Base-by-base conservation (phyloP, 2,888 invertebrate genomes). In the Sussaba pulchella region DNA sequence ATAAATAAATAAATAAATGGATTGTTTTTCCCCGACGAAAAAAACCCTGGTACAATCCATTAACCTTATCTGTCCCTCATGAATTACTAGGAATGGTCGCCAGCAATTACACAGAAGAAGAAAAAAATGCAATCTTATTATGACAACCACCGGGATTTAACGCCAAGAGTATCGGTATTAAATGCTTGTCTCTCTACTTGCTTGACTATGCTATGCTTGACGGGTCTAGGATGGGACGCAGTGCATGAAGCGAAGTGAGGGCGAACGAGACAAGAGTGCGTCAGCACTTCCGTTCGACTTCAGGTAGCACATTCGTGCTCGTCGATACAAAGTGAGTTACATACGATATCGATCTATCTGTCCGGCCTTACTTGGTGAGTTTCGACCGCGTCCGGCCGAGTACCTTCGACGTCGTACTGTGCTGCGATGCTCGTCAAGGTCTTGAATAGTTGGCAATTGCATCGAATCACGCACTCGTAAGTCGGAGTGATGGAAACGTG, bases 301-400 rank as follows among this genome's bases (percentile, higher is more conserved):
- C 64, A 41, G 24, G 64, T 41, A 70, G 70, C 70, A 52, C 74
- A 81, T 70, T 81, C 66, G 78, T 71, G 73, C 31, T 54, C 63
- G 41, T 72, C 72, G 77, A 50, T 71, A 77, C 73, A 81, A 81
- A 81, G 74, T 78, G 66, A 66, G 81, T 74, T 81, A 78, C 73
- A 66, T 36, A 52, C 73, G 73, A 61, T 66, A 74, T 78, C 81
- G 77, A 81, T 81, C 74, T 71, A 70, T 71, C 74, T 70, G 80
- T 81, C 61, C 39, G 50, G 19, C 64, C 73, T 45, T 74, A 81
- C 74, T 81, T 78, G 81, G 74, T 45, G 57, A 66, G 74, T 70
- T 81, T 78, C 77, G 74, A 70, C 70, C 78, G 66, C 70, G 50
- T 79, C 74, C 64, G 64, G 63, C 70, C 21, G 64, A 59, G 50